phyloP scores from a whole-genome alignment of 2,113 vertebrate species.

The Bubalus kerabau region DNA sequence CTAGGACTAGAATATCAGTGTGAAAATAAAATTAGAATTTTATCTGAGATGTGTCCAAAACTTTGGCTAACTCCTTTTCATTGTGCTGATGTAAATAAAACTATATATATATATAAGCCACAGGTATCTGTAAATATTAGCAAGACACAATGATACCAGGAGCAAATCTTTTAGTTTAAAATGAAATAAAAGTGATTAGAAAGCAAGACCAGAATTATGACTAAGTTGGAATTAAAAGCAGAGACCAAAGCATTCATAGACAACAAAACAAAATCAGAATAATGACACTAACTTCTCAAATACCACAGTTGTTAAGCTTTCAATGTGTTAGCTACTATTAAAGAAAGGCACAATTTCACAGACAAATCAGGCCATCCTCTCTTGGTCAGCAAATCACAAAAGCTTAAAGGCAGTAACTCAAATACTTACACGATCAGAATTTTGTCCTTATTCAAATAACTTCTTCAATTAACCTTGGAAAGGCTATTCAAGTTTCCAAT shows the following conservation, averaged over 20 bases:
- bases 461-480: not conserved
- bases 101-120: not conserved
- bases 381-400: slow-evolving; percentile 13
- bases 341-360: slow-evolving; percentile 20
- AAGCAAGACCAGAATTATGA: slow-evolving; percentile 1
- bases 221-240: slow-evolving; percentile 12
- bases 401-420: not conserved
- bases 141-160: not conserved
- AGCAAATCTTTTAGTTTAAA: not conserved
- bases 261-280: not conserved
- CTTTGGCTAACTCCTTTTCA: not conserved
- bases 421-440: not conserved
- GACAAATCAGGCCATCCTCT: not conserved
- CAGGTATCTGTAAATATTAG: not conserved
- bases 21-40: not conserved
- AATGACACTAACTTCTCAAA: not conserved
- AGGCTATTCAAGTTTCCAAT: not conserved
- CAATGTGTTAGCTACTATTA: not conserved
- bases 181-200: slow-evolving; percentile 25
- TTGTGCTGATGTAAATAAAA: not conserved
- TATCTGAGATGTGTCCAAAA: not conserved
- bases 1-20: not conserved
- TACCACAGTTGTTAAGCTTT: not conserved
- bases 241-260: not conserved
- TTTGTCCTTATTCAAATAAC: not conserved